Percentiles rank a stretch among this genome's conserved stretches.
These are phyloP conservation scores for Thalassoma bifasciatum DNA, from an alignment of 2,113 vertebrate species.

Conservation along the genomic window DNA sequence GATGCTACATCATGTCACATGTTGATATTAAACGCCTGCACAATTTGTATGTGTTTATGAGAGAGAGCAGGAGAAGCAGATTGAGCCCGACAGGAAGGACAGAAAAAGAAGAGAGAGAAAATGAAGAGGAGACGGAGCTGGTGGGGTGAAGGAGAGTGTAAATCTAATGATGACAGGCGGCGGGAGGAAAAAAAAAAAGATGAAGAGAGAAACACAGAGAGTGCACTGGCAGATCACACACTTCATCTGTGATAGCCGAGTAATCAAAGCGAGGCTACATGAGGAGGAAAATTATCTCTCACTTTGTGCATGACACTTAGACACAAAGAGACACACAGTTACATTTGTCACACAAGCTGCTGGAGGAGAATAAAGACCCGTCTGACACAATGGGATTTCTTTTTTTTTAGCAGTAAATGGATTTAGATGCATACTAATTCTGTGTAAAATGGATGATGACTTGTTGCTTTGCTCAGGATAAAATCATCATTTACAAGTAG, in stretches of 20 bases:
- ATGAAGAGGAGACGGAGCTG: constrained; percentile 12
- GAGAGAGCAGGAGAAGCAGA: not conserved
- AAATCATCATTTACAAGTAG: constrained; percentile 18
- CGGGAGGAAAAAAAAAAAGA: constrained; percentile 9
- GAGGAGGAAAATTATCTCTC: constrained; percentile 26
- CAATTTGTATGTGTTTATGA: not conserved
- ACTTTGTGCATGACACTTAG: constrained; percentile 19
- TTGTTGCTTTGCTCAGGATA: not conserved
- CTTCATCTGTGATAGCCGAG: constrained; percentile 26
- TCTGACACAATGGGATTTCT: constrained; percentile 1
- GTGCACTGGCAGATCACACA: constrained; percentile 12
- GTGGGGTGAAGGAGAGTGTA: constrained; percentile 28
- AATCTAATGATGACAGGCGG: constrained; percentile 33
- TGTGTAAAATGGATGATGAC: constrained; percentile 5
- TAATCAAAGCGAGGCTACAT: constrained; percentile 41
- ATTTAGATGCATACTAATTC: not conserved
- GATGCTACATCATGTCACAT: not conserved
- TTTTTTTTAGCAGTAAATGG: constrained; percentile 16
- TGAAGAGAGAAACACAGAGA: not conserved
- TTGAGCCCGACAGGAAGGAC: not conserved
- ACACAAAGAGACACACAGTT: constrained; percentile 17
- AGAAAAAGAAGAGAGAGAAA: constrained; percentile 3
- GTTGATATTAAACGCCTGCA: not conserved
- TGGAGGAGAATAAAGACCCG: constrained; percentile 24
- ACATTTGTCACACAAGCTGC: constrained; percentile 19